phyloP scores from a whole-genome alignment of 2,797 vertebrate species.

The Halcyon badia region DNA sequence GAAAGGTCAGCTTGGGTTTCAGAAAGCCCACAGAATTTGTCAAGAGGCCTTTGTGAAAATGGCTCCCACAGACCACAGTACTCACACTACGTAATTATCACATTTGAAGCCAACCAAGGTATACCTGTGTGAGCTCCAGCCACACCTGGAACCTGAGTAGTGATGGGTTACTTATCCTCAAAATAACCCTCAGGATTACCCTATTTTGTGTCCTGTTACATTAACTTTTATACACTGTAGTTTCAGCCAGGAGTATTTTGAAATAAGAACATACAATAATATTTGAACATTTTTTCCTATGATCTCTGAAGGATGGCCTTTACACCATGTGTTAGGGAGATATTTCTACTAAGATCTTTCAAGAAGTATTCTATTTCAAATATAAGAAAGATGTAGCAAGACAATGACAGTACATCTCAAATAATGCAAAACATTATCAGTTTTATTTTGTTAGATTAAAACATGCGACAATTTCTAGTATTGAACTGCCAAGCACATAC shows the following conservation, averaged over 20 bases:
- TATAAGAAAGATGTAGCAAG: not conserved
- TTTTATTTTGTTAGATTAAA: not conserved
- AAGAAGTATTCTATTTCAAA: not conserved
- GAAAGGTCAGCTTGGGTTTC: not conserved
- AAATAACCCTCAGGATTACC: not conserved
- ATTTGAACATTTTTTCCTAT: not conserved
- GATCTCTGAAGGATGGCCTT: not conserved
- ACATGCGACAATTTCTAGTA: not conserved
- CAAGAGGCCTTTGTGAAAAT: not conserved
- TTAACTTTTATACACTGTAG: accelerated
- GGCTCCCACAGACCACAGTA: not conserved
- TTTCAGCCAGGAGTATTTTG: not conserved
- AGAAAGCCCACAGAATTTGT: not conserved
- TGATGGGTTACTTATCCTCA: not conserved
- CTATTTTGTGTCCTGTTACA: not conserved
- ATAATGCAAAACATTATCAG: not conserved
- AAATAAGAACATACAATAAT: not conserved
- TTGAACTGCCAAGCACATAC: not conserved
- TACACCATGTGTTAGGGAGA: not conserved
- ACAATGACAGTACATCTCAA: not conserved
- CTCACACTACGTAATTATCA: not conserved
- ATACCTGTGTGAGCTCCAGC: not conserved
- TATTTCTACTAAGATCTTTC: not conserved
- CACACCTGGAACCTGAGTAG: not conserved
- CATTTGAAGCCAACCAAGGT: not conserved